Conservation (phyloP, 2,888 invertebrate genomes). For the Euclidia mi region DNA sequence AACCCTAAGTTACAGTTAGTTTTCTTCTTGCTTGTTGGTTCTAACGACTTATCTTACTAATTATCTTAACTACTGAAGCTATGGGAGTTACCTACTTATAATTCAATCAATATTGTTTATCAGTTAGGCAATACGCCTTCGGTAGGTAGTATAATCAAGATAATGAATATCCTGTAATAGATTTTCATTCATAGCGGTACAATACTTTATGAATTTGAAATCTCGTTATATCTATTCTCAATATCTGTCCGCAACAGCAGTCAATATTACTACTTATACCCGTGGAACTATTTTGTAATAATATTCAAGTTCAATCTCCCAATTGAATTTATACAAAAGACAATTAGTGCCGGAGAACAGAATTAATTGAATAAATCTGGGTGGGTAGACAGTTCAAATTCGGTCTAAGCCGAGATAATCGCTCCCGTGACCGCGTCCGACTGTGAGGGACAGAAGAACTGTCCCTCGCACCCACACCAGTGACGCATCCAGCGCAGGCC, state of each 20-base stretch:
- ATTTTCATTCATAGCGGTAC: conserved; percentile 6
- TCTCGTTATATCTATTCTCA: no score
- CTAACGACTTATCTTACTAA: conserved; percentile 52
- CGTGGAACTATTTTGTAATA: conserved; percentile 47
- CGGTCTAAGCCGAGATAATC: conserved; percentile 57
- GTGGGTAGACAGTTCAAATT: conserved; percentile 62
- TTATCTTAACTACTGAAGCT: conserved; percentile 26
- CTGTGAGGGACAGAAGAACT: no score
- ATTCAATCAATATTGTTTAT: conserved; percentile 18
- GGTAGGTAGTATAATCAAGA: conserved; percentile 11
- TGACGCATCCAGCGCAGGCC: no score
- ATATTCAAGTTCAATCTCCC: conserved; percentile 63
- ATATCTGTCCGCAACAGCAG: conserved; percentile 20
- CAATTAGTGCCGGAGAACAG: conserved; percentile 65
- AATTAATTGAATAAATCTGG: conserved; percentile 69
- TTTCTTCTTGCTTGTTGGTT: conserved; percentile 57
- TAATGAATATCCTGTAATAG: conserved; percentile 5
- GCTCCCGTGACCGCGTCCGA: no score
- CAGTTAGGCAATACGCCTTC: not conserved
- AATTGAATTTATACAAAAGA: conserved; percentile 70
- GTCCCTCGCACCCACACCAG: no score
- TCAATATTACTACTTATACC: conserved; percentile 28
- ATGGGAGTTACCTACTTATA: conserved; percentile 15
- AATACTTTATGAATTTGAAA: conserved; percentile 17
- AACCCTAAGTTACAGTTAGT: conserved; percentile 61